phyloP scores from a whole-genome alignment of 2,888 invertebrate species.

The Nebria salina region DNA sequence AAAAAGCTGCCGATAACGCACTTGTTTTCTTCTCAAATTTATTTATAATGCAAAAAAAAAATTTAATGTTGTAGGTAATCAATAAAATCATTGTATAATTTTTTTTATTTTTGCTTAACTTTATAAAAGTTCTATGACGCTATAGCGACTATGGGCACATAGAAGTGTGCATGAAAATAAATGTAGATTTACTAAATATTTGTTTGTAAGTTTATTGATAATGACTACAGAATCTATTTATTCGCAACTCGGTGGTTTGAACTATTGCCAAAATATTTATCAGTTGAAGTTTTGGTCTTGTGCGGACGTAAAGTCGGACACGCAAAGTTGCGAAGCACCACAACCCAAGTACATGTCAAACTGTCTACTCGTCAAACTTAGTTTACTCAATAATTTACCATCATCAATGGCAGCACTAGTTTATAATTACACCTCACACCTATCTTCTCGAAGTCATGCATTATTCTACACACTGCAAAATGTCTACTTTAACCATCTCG shows the following conservation, averaged over 20 bases:
- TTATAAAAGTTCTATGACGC: no score
- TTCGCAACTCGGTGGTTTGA: conserved; percentile 12
- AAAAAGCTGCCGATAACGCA: no score
- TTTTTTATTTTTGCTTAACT: no score
- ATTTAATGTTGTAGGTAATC: no score
- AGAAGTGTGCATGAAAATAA: no score
- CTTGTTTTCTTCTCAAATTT: no score
- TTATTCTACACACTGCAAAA: no score
- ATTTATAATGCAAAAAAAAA: no score
- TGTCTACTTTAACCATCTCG: no score
- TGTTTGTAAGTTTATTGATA: background rate
- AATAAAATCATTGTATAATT: no score
- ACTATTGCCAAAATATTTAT: conserved; percentile 42
- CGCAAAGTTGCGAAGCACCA: conserved; percentile 15
- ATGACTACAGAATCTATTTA: background rate
- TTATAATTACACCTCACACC: conserved; percentile 22
- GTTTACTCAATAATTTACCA: conserved; percentile 44
- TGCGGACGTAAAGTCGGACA: conserved; percentile 20
- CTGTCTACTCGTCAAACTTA: conserved; percentile 45
- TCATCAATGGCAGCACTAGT: conserved; percentile 42
- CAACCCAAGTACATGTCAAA: conserved; percentile 33
- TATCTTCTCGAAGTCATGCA: background rate
- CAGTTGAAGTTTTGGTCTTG: conserved; percentile 12
- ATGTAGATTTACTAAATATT: no score
- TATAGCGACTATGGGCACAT: no score